Conservation (phyloP, 2,888 invertebrate genomes). For the Psylliodes chrysocephalus region DNA sequence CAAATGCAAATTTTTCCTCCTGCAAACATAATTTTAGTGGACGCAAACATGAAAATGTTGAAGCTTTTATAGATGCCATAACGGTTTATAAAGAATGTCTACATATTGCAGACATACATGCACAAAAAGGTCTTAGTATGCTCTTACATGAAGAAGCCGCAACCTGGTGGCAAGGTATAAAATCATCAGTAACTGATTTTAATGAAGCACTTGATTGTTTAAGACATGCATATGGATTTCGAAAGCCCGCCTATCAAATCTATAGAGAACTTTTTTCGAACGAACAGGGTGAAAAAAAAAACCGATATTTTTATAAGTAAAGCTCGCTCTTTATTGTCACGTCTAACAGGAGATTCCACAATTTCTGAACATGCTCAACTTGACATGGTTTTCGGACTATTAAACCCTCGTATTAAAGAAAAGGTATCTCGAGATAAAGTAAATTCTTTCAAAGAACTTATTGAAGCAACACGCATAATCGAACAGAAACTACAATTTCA, state of each 20-base stretch:
- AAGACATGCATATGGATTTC: conserved; percentile 35
- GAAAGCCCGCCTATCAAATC: conserved; percentile 12
- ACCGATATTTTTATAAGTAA: too few species aligned
- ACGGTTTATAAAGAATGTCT: conserved; percentile 45
- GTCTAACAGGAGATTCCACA: background rate
- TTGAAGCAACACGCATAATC: background rate
- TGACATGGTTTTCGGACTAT: conserved; percentile 34
- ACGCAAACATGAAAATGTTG: conserved; percentile 31
- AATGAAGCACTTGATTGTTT: conserved; percentile 34
- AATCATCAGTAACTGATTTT: conserved; percentile 34
- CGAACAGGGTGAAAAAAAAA: too few species aligned
- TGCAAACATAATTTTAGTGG: conserved; percentile 40
- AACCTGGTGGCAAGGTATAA: conserved; percentile 46
- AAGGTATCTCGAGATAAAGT: too few species aligned
- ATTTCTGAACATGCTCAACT: conserved; percentile 27
- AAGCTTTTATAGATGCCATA: too few species aligned
- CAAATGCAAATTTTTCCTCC: conserved; percentile 22
- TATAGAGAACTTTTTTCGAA: conserved; percentile 18
- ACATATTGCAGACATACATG: conserved; percentile 40
- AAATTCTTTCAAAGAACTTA: conserved; percentile 10
- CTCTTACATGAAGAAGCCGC: conserved; percentile 42
- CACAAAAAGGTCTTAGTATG: conserved; percentile 46
- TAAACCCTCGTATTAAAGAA: conserved; percentile 26
- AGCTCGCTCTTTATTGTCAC: too few species aligned
- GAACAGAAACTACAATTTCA: conserved; percentile 1